Evolutionary conservation across 1,140 invertebrate species (phyloP).

Genomic region (Nylanderia fulva): DNA sequence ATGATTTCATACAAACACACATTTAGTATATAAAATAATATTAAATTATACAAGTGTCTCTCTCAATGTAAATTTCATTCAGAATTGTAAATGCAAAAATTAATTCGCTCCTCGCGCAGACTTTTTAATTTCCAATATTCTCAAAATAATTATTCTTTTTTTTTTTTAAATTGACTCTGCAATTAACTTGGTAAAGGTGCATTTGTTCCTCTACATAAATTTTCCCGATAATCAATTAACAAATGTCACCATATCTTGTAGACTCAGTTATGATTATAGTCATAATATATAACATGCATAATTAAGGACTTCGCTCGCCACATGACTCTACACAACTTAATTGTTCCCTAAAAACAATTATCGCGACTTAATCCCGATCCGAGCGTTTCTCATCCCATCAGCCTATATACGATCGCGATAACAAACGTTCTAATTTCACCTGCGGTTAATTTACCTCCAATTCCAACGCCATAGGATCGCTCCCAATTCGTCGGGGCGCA

Average conservation of each 20-base stretch:
- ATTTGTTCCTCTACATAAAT: slow-evolving; percentile 11
- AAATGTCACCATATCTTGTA: not conserved
- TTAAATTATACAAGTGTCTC: not conserved
- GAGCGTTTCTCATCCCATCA: slow-evolving; percentile 12
- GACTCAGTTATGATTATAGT: slow-evolving; percentile 15
- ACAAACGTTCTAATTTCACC: slow-evolving; percentile 29
- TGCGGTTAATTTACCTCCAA: slow-evolving; percentile 34
- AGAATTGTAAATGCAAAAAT: not conserved
- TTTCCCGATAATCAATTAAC: slow-evolving; percentile 9
- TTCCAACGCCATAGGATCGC: slow-evolving; percentile 14
- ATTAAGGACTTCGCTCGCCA: slow-evolving; percentile 40
- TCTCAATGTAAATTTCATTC: not conserved
- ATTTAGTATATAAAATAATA: too few species aligned
- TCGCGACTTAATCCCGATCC: slow-evolving; percentile 7
- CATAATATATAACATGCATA: slow-evolving; percentile 20
- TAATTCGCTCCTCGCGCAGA: not conserved
- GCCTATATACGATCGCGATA: slow-evolving; percentile 28
- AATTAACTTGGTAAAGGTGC: not conserved
- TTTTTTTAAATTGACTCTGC: slow-evolving; percentile 12
- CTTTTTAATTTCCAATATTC: not conserved
- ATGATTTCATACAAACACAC: not conserved
- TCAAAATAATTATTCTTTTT: too few species aligned
- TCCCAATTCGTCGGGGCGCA: slow-evolving; percentile 8
- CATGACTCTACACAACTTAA: not conserved
- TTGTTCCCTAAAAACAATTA: slow-evolving; percentile 11